Evolutionary conservation across 2,113 vertebrate genomes (phyloP), one percentile per base, ranked within the genome.

Genomic region (Lepus americanus): DNA sequence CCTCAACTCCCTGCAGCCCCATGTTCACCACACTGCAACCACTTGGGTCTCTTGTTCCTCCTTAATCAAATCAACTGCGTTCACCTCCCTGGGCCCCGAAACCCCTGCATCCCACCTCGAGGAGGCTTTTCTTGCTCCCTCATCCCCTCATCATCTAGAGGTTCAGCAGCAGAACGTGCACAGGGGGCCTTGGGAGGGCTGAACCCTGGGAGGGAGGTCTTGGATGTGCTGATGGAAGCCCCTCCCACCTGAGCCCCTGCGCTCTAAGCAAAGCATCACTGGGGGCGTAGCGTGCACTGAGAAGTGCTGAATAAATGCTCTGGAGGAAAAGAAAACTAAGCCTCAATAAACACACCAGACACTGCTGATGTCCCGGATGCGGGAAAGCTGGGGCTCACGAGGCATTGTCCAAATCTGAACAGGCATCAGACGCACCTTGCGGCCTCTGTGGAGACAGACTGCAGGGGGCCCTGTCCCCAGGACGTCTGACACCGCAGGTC

Each of bases 131-230:
- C n/a, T 13, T 0, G 0, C 29, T 13, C 36, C n/a, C 53, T 6
- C 3, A 39, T 39, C 39, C 39, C 39, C 36, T 36, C 36, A 36
- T 36, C 36, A 4, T 33, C 61, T 82, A 31, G 36, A 78, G 39
- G 69, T 55, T 81, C 33, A 27, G 61, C 16, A 10, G 63, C 6
- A 11, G 5, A 1, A 29, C 0, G 6, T 14, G 6, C 2, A 29
- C 0, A 11, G n/a, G 0, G 5, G 73, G 39, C 61, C 2, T 0
- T 1, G 2, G 4, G 5, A 3, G 29, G 12, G 14, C 29, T 22
- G n/a, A 33, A 70, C 12, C n/a, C 33, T n/a, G 49, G 49, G n/a
- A 14, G 4, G n/a, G 14, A 2, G 39, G 31, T 11, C 6, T 59
- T 36, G 25, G 25, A 3, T 3, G 12, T 12, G 66, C 12, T 33